Base-by-base conservation (phyloP, 1,140 invertebrate genomes). In the Apis laboriosa region DNA sequence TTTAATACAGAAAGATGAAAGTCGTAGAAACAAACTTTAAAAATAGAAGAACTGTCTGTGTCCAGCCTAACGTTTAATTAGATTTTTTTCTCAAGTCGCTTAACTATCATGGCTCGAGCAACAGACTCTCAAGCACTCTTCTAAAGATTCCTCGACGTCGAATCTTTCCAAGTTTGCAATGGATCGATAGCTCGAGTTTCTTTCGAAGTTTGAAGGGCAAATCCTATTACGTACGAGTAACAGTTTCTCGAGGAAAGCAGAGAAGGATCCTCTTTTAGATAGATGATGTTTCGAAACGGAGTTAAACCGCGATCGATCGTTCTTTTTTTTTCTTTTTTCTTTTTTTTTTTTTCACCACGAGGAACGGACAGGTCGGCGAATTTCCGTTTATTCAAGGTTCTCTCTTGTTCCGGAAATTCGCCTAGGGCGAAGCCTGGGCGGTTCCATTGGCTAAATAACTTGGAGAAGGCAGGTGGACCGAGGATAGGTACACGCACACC, bases 401-500 rank as follows among this genome's bases (percentile, higher is more conserved):
- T 67, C 63, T 24, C 11, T 43, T 43, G 72, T 80, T 86, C 87
- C 86, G 87, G 84, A 88, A 89, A 88, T 84, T 88, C 61, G 84
- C 87, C 84, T 83, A 85, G 68, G 56, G 87, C 86, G 51, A 34
- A 86, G 71, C 24, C 72, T 73, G 73, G 77, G 79, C 70, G 81
- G 75, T 53, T 68, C 63, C 60, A 64, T 80, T 67, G 80, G 75
- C 79, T 85, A 80, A 88, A 88, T 88, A 88, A 88, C 87, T 88
- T 75, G 13, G 72, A 28, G 79, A 80, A 85, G 85, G 77, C 83
- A 83, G 84, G 87, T 89, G 87, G 61, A 87, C 64, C 28, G 86
- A 73, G 71, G 55, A 86, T 77, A 80, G 71, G 84, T 81, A 51
- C 43, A 80, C 68, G 67, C 75, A 61, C 73, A 83, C 63, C 21